phyloP scores from a whole-genome alignment of 1,140 invertebrate genomes.

The Cephus cinctus region DNA sequence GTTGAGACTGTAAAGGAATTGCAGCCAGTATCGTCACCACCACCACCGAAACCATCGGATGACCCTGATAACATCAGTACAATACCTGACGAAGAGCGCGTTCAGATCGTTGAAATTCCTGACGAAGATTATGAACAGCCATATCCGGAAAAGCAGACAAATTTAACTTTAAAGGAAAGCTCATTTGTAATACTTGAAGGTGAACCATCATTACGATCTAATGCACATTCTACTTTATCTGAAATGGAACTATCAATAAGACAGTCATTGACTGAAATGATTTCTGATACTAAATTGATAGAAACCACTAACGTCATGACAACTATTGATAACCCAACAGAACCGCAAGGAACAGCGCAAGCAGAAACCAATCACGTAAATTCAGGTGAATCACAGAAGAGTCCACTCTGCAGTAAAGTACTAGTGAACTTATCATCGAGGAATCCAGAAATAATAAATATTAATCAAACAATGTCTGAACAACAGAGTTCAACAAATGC shows the following conservation, averaged over 20 bases:
- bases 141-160: conserved; percentile 35
- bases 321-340: background rate
- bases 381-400: too few relatives aligned
- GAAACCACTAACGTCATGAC: conserved; percentile 7
- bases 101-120: conserved; percentile 50
- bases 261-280: conserved; percentile 37
- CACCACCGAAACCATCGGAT: conserved; percentile 6
- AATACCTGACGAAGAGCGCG: conserved; percentile 49
- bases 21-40: too few relatives aligned
- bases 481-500: too few relatives aligned
- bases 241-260: conserved; percentile 30
- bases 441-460: too few relatives aligned
- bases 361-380: too few relatives aligned
- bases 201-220: background rate
- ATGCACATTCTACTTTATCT: conserved; percentile 22
- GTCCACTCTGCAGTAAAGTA: too few relatives aligned
- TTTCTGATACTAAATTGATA: conserved; percentile 27
- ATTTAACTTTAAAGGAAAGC: conserved; percentile 40
- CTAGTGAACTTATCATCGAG: too few relatives aligned
- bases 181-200: conserved; percentile 24
- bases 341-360: background rate
- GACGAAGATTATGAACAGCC: conserved; percentile 49
- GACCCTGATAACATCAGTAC: conserved; percentile 23
- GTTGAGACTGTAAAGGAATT: too few relatives aligned
- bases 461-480: too few relatives aligned